Base-by-base conservation (phyloP, 2,797 vertebrate genomes). In the Oryzias dopingdopingensis region DNA sequence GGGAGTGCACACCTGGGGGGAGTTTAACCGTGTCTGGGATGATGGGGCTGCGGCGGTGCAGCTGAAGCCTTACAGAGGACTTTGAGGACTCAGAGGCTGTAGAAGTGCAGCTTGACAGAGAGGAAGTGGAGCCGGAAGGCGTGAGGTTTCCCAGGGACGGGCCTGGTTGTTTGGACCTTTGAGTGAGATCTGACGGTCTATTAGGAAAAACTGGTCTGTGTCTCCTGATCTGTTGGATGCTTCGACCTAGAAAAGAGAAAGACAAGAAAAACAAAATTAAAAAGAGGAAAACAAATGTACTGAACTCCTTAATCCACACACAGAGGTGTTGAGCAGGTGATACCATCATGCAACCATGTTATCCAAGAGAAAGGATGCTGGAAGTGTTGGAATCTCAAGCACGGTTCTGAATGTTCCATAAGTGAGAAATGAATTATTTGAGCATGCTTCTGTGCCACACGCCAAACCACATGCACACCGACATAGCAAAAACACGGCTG, bases 21-120 rank as follows among this genome's bases (percentile, higher is more conserved):
- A 96, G 91, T 67, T 92, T 95, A 47, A 95, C 90, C 1, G 95
- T 96, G 77, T 89, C 74, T 49, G 95, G 95, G 83, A 95, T 93
- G 85, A 97, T 43, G 4, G 95, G 94, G 49, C 80, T 91, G 63
- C 94, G 93, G 29, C 93, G 93, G 17, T 91, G 91, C 46, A 92
- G 89, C 76, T 83, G 92, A 57, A 85, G 77, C 70, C 92, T 90
- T 32, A 80, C 50, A 62, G 88, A 86, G 14, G 61, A 0, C 16
- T 6, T 64, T 49, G 56, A 79, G 52, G 76, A 77, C 29, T 79
- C 74, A 45, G 85, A 79, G 42, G 78, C 56, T 52, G 49, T 49
- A 64, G 83, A 62, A 42, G 83, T 51, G 55, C 73, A 77, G 69
- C 59, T 67, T 52, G 69, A 59, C 23, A 77, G 2, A 4, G 77